phyloP scores from a whole-genome alignment of 2,113 vertebrate species.

The Garra rufa region DNA sequence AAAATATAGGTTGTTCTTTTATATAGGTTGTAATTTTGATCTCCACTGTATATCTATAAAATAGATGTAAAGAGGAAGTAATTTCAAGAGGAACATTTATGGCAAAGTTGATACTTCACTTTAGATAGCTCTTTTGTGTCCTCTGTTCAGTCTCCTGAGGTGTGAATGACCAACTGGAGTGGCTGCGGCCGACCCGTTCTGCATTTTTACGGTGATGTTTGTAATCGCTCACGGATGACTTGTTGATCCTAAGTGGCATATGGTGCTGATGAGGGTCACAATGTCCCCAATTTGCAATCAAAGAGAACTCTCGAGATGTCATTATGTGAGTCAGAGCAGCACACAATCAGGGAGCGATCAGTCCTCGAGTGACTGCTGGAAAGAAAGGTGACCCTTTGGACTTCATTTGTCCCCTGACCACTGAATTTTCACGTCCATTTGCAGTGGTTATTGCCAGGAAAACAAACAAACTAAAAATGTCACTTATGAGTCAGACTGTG shows the following conservation, averaged over 20 bases:
- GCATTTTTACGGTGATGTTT: slow-evolving; percentile 4
- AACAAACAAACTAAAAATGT: background rate
- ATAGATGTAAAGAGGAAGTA: too few species aligned
- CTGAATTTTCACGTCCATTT: background rate
- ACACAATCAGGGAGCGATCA: background rate
- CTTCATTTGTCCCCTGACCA: slow-evolving; percentile 1
- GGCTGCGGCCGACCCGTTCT: background rate
- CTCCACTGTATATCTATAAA: too few species aligned
- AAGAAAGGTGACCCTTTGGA: slow-evolving; percentile 8
- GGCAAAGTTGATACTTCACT: background rate
- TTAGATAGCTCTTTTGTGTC: background rate
- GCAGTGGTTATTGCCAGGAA: background rate
- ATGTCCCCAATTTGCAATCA: slow-evolving; percentile 34
- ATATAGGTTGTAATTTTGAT: too few species aligned
- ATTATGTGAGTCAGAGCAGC: background rate
- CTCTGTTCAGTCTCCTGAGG: background rate
- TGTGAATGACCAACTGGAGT: background rate
- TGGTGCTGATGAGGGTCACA: slow-evolving; percentile 35
- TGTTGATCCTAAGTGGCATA: slow-evolving; percentile 26
- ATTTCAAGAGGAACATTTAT: background rate
- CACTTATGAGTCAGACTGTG: background rate
- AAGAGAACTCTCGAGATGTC: background rate
- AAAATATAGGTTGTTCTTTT: too few species aligned
- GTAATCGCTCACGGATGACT: background rate
- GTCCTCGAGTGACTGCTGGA: background rate